Conservation (phyloP, 2,888 invertebrate species). For the Halictus quadricinctus region DNA sequence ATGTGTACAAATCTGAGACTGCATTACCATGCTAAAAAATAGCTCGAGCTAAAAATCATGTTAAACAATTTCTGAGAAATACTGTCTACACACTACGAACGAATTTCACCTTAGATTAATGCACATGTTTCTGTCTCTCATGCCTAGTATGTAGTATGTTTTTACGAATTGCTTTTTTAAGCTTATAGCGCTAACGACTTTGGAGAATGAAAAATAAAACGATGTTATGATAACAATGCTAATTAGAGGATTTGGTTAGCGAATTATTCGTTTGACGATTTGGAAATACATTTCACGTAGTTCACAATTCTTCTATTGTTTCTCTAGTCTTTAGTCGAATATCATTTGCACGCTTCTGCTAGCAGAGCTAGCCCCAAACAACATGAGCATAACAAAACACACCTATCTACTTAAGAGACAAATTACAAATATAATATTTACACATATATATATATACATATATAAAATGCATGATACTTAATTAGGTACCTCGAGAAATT, state of each 20-base stretch:
- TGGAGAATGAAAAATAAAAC: slow-evolving; percentile 62
- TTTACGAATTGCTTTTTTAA: slow-evolving; percentile 68
- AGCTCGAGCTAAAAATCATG: not conserved
- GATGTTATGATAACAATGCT: slow-evolving; percentile 56
- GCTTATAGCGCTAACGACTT: slow-evolving; percentile 72
- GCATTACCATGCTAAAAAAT: not conserved
- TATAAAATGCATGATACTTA: slow-evolving; percentile 44
- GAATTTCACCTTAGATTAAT: slow-evolving; percentile 52
- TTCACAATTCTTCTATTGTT: slow-evolving; percentile 61
- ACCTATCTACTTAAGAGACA: slow-evolving; percentile 13
- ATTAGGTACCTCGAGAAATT: slow-evolving; percentile 74
- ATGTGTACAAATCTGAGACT: slow-evolving; percentile 60
- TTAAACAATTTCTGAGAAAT: not conserved
- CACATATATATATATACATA: not conserved
- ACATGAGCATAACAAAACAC: slow-evolving; percentile 55
- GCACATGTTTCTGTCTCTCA: slow-evolving; percentile 57
- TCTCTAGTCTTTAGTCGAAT: slow-evolving; percentile 55
- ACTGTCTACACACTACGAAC: not conserved
- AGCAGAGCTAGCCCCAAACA: slow-evolving; percentile 63
- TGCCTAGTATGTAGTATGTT: slow-evolving; percentile 59
- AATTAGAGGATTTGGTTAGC: slow-evolving; percentile 65
- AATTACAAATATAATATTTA: not conserved
- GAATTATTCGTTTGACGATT: slow-evolving; percentile 60
- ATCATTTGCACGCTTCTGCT: slow-evolving; percentile 75
- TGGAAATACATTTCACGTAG: slow-evolving; percentile 63